phyloP scores from a whole-genome alignment of 1,140 invertebrate genomes.

The Temnothorax curvispinosus region DNA sequence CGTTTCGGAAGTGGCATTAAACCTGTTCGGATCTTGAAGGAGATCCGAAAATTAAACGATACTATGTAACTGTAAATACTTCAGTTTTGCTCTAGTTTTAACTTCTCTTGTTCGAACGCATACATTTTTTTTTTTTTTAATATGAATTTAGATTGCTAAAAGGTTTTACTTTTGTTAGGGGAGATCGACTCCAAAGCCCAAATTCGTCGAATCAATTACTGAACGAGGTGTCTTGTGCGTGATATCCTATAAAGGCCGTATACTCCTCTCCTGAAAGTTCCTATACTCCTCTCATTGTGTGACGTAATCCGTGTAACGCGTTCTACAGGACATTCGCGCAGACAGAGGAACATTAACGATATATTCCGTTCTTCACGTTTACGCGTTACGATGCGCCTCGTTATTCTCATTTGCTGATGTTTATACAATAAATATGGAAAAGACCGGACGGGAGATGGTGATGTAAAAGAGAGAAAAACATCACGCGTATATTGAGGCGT shows the following conservation, averaged over 20 bases:
- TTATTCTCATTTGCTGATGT: not conserved
- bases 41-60: not conserved
- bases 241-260: not conserved
- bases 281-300: not conserved
- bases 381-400: not conserved
- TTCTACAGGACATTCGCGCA: not conserved
- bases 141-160: not conserved
- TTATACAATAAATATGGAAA: slow-evolving; percentile 26
- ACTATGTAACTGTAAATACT: not conserved
- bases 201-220: not conserved
- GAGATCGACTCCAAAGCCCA: not conserved
- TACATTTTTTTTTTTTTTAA: not conserved
- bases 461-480: slow-evolving; percentile 3
- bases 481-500: not conserved
- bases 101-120: not conserved
- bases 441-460: not conserved
- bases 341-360: not conserved
- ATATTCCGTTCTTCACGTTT: not conserved
- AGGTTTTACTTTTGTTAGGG: not conserved
- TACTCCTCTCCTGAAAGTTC: not conserved
- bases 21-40: not conserved
- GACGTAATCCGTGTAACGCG: not conserved
- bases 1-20: not conserved
- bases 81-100: not conserved
- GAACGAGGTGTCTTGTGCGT: not conserved